Evolutionary conservation across 2,113 vertebrate species (phyloP).

Genomic region (Okapia johnstoni): DNA sequence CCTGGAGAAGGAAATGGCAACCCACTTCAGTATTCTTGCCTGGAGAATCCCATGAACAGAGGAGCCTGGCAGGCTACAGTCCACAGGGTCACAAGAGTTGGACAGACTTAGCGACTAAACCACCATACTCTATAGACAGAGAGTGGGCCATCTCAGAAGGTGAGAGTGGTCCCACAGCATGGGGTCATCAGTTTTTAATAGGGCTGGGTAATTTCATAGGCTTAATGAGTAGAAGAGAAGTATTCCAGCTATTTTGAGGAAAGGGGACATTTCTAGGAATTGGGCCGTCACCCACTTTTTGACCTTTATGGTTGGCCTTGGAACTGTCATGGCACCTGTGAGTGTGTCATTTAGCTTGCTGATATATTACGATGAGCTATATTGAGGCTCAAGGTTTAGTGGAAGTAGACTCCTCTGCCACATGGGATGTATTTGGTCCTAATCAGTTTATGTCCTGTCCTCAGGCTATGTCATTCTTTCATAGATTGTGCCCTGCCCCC

Average conservation of each 20-base stretch:
- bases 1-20: neutral
- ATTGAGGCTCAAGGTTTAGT: neutral
- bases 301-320: neutral
- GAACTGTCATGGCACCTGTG: neutral
- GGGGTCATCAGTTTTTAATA: neutral
- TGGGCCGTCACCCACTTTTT: neutral
- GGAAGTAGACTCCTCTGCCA: neutral
- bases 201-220: neutral
- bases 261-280: neutral
- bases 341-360: neutral
- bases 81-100: neutral
- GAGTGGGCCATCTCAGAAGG: neutral
- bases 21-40: neutral
- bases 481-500: neutral
- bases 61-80: neutral
- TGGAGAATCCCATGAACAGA: neutral
- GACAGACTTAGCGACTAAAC: neutral
- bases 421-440: neutral
- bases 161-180: neutral
- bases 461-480: neutral
- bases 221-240: neutral
- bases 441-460: neutral
- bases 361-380: neutral
- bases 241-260: neutral
- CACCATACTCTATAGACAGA: neutral